A percentile compares a stretch with the other conserved stretches of the same genome.
Conservation (phyloP, 2,888 invertebrate genomes). For the Operophtera brumata region DNA sequence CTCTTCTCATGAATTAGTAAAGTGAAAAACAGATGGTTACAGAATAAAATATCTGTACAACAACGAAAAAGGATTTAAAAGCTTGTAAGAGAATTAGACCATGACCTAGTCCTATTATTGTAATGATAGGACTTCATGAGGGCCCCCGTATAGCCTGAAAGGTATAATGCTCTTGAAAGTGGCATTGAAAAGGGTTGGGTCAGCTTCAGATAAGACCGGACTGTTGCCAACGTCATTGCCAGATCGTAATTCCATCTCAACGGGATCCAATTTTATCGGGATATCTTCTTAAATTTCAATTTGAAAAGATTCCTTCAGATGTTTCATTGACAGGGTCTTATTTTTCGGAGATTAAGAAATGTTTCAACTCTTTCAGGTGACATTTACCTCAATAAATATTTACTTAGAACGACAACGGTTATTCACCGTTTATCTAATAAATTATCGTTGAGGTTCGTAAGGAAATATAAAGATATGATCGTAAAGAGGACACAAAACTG, state of each 20-base stretch:
- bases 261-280: slow-evolving; percentile 59
- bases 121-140: slow-evolving; percentile 39
- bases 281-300: slow-evolving; percentile 67
- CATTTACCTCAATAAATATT: slow-evolving; percentile 8
- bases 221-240: slow-evolving; percentile 68
- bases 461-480: background rate
- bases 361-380: slow-evolving; percentile 16
- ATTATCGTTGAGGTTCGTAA: background rate
- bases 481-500: background rate
- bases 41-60: background rate
- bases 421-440: background rate
- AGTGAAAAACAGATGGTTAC: background rate
- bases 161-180: slow-evolving; percentile 45
- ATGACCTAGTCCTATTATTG: slow-evolving; percentile 1
- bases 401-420: background rate
- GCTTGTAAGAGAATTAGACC: slow-evolving; percentile 3
- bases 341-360: slow-evolving; percentile 29
- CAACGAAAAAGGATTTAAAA: background rate
- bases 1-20: background rate
- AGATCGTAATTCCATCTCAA: slow-evolving; percentile 64
- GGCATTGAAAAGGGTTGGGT: slow-evolving; percentile 75
- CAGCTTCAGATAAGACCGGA: slow-evolving; percentile 67
- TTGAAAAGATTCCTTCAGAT: slow-evolving; percentile 46
- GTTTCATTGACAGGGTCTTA: slow-evolving; percentile 20
- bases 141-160: slow-evolving; percentile 43